Conservation (phyloP, 2,113 vertebrate species). For the Lathamus discolor region DNA sequence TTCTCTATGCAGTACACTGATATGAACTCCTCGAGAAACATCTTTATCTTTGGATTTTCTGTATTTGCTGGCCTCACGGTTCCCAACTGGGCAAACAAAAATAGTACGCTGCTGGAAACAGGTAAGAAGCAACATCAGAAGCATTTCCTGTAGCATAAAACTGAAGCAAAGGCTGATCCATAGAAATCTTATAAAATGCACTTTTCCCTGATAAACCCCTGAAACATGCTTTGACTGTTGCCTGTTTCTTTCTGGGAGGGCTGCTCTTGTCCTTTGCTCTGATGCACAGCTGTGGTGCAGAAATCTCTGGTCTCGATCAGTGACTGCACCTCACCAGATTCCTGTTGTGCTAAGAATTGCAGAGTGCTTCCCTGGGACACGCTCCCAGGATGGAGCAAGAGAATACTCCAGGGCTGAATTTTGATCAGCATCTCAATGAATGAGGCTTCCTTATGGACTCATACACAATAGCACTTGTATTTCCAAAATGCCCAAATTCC, state of each 20-base stretch:
- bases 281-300: not conserved
- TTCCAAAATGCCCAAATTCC: not conserved
- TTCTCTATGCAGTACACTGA: conserved; percentile 83
- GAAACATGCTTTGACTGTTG: not conserved
- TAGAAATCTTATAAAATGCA: not conserved
- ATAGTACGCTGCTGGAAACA: conserved; percentile 79
- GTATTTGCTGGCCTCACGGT: conserved; percentile 87
- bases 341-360: not conserved
- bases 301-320: not conserved
- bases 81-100: conserved; percentile 89
- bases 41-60: conserved; percentile 96
- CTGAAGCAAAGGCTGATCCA: not conserved
- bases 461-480: not conserved
- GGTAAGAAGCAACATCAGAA: conserved; percentile 71
- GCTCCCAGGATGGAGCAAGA: not conserved
- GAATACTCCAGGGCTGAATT: not conserved
- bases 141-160: not conserved
- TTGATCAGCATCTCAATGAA: not conserved
- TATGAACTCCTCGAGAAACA: conserved; percentile 96
- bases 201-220: not conserved
- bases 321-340: not conserved
- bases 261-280: not conserved
- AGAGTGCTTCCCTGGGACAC: not conserved
- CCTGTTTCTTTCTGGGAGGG: not conserved
- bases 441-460: not conserved